phyloP scores from a whole-genome alignment of 2,797 vertebrate species.

The Selene dorsalis region DNA sequence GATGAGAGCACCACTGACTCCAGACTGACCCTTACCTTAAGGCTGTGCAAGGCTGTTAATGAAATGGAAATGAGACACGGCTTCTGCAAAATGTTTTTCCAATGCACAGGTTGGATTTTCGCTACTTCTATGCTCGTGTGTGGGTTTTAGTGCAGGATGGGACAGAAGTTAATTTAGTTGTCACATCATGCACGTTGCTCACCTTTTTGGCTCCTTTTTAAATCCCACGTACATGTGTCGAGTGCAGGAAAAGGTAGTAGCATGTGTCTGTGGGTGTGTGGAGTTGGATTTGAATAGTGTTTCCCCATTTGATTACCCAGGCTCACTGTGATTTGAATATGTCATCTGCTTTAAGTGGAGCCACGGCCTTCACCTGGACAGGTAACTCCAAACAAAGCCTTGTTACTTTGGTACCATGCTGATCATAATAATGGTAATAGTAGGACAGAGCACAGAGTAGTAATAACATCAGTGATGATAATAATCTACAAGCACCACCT shows the following conservation, averaged over 20 bases:
- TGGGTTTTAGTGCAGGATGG: slow-evolving; percentile 17
- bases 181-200: slow-evolving; percentile 39
- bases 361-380: slow-evolving; percentile 12
- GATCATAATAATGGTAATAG: neutral
- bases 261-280: neutral
- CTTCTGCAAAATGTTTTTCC: slow-evolving; percentile 18
- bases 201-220: slow-evolving; percentile 26
- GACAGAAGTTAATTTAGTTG: slow-evolving; percentile 39
- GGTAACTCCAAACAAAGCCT: slow-evolving; percentile 16
- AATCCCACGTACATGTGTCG: slow-evolving; percentile 16
- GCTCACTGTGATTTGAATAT: slow-evolving; percentile 26
- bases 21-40: slow-evolving; percentile 31
- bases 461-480: neutral
- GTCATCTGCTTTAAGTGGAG: slow-evolving; percentile 18
- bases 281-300: slow-evolving; percentile 44
- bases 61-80: slow-evolving; percentile 17
- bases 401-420: neutral
- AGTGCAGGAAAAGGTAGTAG: slow-evolving; percentile 24
- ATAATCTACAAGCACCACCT: neutral
- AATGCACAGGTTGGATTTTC: slow-evolving; percentile 26
- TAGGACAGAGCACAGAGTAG: neutral
- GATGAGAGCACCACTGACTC: slow-evolving; percentile 21
- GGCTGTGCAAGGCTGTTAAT: slow-evolving; percentile 28
- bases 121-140: slow-evolving; percentile 21
- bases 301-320: slow-evolving; percentile 46